Conservation (phyloP, 2,113 vertebrate genomes). For the Willisornis vidua region DNA sequence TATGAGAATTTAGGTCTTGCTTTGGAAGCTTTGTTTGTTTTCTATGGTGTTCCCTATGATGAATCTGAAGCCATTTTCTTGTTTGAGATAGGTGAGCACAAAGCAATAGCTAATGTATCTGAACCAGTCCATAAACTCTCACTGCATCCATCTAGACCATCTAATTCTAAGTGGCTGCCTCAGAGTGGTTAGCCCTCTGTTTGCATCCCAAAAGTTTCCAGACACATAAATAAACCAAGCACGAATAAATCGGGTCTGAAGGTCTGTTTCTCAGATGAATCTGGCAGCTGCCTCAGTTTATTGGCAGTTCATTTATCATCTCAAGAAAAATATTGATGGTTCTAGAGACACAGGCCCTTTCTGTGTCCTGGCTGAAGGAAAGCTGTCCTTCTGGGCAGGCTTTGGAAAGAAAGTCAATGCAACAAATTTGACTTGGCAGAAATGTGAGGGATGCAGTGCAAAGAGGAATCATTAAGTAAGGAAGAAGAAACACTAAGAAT, state of each 20-base stretch:
- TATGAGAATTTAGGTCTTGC: background rate
- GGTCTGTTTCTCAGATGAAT: constrained; percentile 70
- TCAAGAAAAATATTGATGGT: constrained; percentile 78
- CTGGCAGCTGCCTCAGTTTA: constrained; percentile 77
- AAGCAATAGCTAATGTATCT: background rate
- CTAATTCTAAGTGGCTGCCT: background rate
- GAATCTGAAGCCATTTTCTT: constrained; percentile 1
- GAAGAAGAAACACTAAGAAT: background rate
- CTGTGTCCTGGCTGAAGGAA: constrained; percentile 60
- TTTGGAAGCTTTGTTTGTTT: background rate
- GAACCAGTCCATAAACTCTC: constrained; percentile 2
- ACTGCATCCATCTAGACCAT: background rate
- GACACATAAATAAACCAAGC: constrained; percentile 71
- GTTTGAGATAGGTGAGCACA: background rate
- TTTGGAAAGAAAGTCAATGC: constrained; percentile 69
- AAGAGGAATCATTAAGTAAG: constrained; percentile 25
- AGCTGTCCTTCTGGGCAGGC: constrained; percentile 59
- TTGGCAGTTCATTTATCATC: constrained; percentile 83
- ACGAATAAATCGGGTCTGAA: constrained; percentile 59
- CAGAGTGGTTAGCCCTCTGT: background rate
- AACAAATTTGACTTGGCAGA: constrained; percentile 26
- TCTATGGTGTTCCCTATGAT: background rate
- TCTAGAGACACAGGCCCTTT: constrained; percentile 62
- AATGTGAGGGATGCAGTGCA: background rate
- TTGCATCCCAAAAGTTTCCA: constrained; percentile 52